Conservation (phyloP, 1,140 invertebrate genomes). For the Drosophila subpulchrella region DNA sequence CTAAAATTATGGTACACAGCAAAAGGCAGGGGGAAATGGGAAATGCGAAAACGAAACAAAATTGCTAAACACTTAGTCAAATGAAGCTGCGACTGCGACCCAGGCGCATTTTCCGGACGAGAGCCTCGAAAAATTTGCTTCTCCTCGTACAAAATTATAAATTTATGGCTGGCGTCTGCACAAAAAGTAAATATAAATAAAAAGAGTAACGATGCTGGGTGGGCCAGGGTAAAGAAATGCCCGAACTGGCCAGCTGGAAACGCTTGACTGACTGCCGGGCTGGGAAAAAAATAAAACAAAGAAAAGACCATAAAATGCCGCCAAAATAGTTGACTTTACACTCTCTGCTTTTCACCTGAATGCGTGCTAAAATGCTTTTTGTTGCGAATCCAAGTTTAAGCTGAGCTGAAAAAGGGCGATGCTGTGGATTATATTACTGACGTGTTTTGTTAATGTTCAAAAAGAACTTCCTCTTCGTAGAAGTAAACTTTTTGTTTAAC, state of each 20-base stretch:
- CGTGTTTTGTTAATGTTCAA: background rate
- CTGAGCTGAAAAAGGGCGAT: background rate
- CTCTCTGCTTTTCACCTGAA: background rate
- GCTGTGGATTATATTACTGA: background rate
- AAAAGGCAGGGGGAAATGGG: conserved; percentile 11
- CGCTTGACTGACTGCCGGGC: conserved; percentile 41
- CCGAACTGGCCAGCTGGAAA: conserved; percentile 38
- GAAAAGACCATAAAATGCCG: conserved; percentile 17
- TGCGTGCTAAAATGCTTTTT: conserved; percentile 16
- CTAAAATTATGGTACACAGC: conserved; percentile 20
- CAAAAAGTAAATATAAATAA: conserved; percentile 51
- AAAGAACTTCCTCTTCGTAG: background rate
- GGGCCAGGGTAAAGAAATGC: conserved; percentile 4
- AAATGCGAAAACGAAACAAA: conserved; percentile 62
- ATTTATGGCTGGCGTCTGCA: conserved; percentile 69
- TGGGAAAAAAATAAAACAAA: conserved; percentile 5
- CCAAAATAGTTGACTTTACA: conserved; percentile 35
- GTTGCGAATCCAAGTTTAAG: background rate
- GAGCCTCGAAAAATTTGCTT: conserved; percentile 62
- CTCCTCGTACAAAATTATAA: conserved; percentile 69
- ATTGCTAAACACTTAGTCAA: conserved; percentile 66
- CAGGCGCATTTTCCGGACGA: conserved; percentile 70
- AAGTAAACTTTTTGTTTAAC: background rate
- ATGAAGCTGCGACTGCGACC: conserved; percentile 51
- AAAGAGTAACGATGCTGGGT: conserved; percentile 41